Evolutionary conservation across 2,113 vertebrate genomes (phyloP).

Genomic region (Pardalotus punctatus): DNA sequence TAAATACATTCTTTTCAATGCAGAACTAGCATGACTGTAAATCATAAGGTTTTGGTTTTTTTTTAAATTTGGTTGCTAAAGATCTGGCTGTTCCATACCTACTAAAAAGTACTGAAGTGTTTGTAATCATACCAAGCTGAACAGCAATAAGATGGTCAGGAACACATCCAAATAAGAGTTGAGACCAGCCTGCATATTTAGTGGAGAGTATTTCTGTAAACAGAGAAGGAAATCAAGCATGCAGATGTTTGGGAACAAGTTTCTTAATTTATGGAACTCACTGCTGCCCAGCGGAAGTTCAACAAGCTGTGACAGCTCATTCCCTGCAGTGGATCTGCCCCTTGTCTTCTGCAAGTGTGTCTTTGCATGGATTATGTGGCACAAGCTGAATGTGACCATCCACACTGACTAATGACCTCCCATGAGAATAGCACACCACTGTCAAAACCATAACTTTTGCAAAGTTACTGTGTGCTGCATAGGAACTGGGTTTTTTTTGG

Average conservation of each 20-base stretch:
- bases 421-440: not conserved
- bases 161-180: not conserved
- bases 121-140: not conserved
- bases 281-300: not conserved
- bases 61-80: not conserved
- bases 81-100: not conserved
- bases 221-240: not conserved
- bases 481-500: not conserved
- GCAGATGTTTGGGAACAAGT: not conserved
- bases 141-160: not conserved
- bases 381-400: not conserved
- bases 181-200: not conserved
- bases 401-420: not conserved
- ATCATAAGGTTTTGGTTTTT: not conserved
- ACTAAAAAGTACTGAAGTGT: not conserved
- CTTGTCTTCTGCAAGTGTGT: not conserved
- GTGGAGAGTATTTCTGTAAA: not conserved
- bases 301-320: not conserved
- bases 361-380: not conserved
- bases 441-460: not conserved
- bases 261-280: not conserved
- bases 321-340: not conserved
- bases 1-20: not conserved
- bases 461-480: not conserved
- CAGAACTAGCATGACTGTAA: not conserved